phyloP scores from a whole-genome alignment of 2,113 vertebrate genomes.

The Marmota monax region DNA sequence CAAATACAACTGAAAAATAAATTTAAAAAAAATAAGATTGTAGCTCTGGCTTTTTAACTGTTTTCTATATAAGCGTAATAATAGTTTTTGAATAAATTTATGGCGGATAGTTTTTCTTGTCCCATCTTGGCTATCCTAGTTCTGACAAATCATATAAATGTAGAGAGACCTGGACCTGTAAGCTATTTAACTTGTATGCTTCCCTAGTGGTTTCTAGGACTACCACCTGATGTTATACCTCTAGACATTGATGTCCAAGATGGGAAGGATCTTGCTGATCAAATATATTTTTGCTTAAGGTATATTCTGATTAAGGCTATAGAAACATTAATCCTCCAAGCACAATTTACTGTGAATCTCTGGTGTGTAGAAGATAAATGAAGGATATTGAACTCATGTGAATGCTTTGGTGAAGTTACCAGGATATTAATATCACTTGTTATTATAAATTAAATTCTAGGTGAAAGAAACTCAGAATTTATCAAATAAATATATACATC shows the following conservation, averaged over 20 bases:
- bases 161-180: neutral
- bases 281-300: constrained; percentile 66
- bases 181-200: neutral
- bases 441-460: constrained; percentile 55
- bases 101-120: constrained; percentile 14
- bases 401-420: constrained; percentile 49
- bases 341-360: constrained; percentile 26
- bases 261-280: neutral
- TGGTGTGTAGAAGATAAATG: constrained; percentile 18
- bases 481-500: constrained; percentile 25
- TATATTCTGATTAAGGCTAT: constrained; percentile 35
- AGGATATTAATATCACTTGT: constrained; percentile 4
- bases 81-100: constrained; percentile 41
- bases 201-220: constrained; percentile 10
- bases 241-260: neutral
- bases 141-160: constrained; percentile 34
- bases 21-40: no score
- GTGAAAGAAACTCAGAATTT: constrained; percentile 47
- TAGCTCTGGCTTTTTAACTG: constrained; percentile 1
- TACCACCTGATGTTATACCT: neutral
- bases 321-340: constrained; percentile 6
- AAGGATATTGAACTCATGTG: constrained; percentile 56
- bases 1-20: no score
- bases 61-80: neutral
- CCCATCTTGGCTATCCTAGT: neutral